A percentile compares a stretch with the other conserved stretches of the same genome.
Conservation (phyloP, 2,888 invertebrate genomes). For the Morpho helenor region DNA sequence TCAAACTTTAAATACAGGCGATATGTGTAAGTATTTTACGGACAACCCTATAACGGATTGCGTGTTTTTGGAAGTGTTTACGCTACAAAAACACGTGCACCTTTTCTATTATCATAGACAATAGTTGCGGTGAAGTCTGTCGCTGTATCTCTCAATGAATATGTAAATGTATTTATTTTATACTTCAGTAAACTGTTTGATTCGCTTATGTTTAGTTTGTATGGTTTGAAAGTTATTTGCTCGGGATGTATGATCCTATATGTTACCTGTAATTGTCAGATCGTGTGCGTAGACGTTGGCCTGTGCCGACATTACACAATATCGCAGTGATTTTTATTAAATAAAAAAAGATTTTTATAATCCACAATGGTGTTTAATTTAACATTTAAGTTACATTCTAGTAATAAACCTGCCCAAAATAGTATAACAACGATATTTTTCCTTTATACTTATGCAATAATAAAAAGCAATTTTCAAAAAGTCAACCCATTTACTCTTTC, state of each 20-base stretch:
- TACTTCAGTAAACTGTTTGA: conserved; percentile 60
- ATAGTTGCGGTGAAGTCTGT: conserved; percentile 36
- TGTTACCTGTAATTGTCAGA: conserved; percentile 56
- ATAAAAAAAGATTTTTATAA: conserved; percentile 69
- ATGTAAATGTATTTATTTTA: conserved; percentile 58
- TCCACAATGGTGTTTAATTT: conserved; percentile 48
- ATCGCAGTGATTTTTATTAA: conserved; percentile 73
- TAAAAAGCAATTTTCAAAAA: too few species aligned
- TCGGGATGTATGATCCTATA: conserved; percentile 47
- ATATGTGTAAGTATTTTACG: conserved; percentile 4
- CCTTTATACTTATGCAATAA: too few species aligned
- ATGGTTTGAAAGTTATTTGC: conserved; percentile 49
- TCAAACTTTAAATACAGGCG: too few species aligned
- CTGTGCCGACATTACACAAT: conserved; percentile 48
- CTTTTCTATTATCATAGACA: conserved; percentile 21
- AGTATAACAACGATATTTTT: too few species aligned
- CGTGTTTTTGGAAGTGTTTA: conserved; percentile 9
- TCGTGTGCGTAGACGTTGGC: conserved; percentile 48
- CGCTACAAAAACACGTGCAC: conserved; percentile 3
- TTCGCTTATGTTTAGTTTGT: conserved; percentile 66
- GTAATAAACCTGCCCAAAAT: too few species aligned
- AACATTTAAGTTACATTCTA: too few species aligned
- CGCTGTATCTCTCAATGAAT: conserved; percentile 30
- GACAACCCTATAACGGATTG: not conserved
- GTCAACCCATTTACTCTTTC: too few species aligned